Percentiles rank a stretch among this genome's conserved stretches.
phyloP scores from a whole-genome alignment of 2,888 invertebrate species.

The Macrophya annulata region DNA sequence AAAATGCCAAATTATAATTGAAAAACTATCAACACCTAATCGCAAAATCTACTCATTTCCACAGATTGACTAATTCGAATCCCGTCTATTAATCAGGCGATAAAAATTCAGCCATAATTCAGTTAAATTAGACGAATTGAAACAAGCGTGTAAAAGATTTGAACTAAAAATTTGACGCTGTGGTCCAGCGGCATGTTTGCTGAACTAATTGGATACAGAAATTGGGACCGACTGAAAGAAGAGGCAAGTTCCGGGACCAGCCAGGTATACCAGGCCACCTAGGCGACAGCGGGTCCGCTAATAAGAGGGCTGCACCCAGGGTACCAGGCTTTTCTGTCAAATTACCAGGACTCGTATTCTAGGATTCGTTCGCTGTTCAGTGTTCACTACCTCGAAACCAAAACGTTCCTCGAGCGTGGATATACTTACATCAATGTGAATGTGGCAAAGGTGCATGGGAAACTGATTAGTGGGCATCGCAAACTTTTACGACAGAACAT shows the following conservation, averaged over 20 bases:
- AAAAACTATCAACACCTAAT: not conserved
- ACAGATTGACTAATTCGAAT: not conserved
- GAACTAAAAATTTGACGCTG: not conserved
- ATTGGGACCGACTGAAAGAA: slow-evolving; percentile 36
- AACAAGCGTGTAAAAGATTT: slow-evolving; percentile 35
- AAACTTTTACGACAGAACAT: slow-evolving; percentile 53
- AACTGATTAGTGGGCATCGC: slow-evolving; percentile 54
- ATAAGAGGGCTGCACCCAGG: slow-evolving; percentile 60
- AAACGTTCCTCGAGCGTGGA: not conserved
- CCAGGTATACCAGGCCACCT: slow-evolving; percentile 59
- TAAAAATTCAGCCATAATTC: not conserved
- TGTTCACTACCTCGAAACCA: not conserved
- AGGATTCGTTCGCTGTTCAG: slow-evolving; percentile 34
- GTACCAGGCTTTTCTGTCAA: slow-evolving; percentile 50
- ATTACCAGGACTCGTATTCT: slow-evolving; percentile 49
- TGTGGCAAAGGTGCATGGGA: slow-evolving; percentile 30
- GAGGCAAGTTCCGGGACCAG: slow-evolving; percentile 49
- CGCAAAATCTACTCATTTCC: not conserved
- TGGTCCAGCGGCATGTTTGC: slow-evolving; percentile 34
- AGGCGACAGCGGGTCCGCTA: slow-evolving; percentile 60
- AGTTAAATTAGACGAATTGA: not conserved
- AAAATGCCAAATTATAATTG: not conserved
- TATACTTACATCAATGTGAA: not conserved
- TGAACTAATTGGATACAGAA: slow-evolving; percentile 48
- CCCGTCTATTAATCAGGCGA: not conserved